phyloP scores from a whole-genome alignment of 2,888 invertebrate species.

The Drosophila mulleri region DNA sequence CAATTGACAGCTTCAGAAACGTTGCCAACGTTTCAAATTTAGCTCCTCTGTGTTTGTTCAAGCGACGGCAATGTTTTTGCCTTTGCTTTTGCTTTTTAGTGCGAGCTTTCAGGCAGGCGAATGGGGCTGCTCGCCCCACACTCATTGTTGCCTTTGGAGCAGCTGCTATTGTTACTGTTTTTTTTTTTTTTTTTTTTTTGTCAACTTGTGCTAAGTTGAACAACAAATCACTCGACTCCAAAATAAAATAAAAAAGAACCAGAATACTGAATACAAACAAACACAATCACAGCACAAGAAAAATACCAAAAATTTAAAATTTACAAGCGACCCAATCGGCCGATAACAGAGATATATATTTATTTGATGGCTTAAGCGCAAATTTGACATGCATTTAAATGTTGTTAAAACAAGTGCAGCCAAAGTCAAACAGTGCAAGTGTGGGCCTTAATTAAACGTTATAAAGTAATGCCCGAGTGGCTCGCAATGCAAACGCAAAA shows the following conservation, averaged over 20 bases:
- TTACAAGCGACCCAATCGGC: slow-evolving; percentile 8
- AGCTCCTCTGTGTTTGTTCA: slow-evolving; percentile 62
- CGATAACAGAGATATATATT: slow-evolving; percentile 8
- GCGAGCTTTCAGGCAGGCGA: slow-evolving; percentile 6
- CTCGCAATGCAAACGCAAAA: slow-evolving; percentile 35
- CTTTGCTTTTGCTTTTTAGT: slow-evolving; percentile 22
- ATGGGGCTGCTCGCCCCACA: slow-evolving; percentile 1
- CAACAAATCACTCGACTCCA: slow-evolving; percentile 77
- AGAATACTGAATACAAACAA: slow-evolving; percentile 29
- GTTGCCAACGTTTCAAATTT: slow-evolving; percentile 58
- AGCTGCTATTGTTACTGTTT: slow-evolving; percentile 69
- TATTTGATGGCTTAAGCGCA: slow-evolving; percentile 32
- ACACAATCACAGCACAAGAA: slow-evolving; percentile 69
- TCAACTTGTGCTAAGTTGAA: slow-evolving; percentile 78
- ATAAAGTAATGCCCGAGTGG: slow-evolving; percentile 71
- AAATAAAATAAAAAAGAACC: slow-evolving; percentile 27
- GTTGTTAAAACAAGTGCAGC: slow-evolving; percentile 57
- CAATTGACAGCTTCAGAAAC: slow-evolving; percentile 47
- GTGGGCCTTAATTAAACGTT: slow-evolving; percentile 69
- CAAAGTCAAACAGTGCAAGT: slow-evolving; percentile 72
- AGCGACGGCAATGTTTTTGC: slow-evolving; percentile 56
- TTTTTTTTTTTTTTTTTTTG: slow-evolving; percentile 43
- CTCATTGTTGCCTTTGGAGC: slow-evolving; percentile 75
- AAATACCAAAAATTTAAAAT: slow-evolving; percentile 61
- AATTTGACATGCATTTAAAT: slow-evolving; percentile 58